Evolutionary conservation across 2,888 invertebrate species (phyloP).

Genomic region (Ichneumoninae sp.): DNA sequence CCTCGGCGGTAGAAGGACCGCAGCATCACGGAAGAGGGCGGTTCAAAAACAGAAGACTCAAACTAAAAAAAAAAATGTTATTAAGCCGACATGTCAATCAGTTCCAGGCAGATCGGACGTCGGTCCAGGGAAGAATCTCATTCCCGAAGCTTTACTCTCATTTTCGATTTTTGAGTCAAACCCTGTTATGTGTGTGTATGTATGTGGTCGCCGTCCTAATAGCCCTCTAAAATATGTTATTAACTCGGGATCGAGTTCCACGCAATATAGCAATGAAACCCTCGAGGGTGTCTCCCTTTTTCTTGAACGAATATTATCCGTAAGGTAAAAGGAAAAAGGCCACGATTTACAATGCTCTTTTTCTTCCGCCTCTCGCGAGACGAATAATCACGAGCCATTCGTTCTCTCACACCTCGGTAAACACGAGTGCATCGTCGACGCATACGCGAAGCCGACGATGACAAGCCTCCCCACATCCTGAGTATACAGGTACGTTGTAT

Average conservation of each 20-base stretch:
- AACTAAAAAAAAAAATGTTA: conserved; percentile 66
- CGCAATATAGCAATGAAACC: conserved; percentile 38
- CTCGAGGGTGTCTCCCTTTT: background rate
- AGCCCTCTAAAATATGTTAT: conserved; percentile 74
- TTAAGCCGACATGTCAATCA: conserved; percentile 73
- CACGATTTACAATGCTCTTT: conserved; percentile 12
- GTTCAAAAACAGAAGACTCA: conserved; percentile 20
- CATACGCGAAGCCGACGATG: conserved; percentile 6
- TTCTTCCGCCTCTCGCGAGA: background rate
- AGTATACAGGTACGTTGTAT: conserved; percentile 7
- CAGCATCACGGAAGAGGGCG: conserved; percentile 65
- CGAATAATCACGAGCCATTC: conserved; percentile 17
- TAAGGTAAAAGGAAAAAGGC: background rate
- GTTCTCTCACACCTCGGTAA: conserved; percentile 10
- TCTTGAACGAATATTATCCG: conserved; percentile 8
- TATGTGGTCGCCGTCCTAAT: conserved; percentile 72
- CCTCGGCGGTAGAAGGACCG: conserved; percentile 46
- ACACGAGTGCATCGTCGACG: background rate
- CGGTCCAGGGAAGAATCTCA: conserved; percentile 31
- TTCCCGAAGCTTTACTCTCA: conserved; percentile 34
- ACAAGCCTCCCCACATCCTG: background rate
- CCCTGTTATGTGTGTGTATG: conserved; percentile 8
- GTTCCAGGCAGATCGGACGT: conserved; percentile 65
- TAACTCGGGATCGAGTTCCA: conserved; percentile 65
- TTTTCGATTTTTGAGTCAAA: conserved; percentile 31